Conservation (phyloP, 2,113 vertebrate species). For the Laticauda colubrina region DNA sequence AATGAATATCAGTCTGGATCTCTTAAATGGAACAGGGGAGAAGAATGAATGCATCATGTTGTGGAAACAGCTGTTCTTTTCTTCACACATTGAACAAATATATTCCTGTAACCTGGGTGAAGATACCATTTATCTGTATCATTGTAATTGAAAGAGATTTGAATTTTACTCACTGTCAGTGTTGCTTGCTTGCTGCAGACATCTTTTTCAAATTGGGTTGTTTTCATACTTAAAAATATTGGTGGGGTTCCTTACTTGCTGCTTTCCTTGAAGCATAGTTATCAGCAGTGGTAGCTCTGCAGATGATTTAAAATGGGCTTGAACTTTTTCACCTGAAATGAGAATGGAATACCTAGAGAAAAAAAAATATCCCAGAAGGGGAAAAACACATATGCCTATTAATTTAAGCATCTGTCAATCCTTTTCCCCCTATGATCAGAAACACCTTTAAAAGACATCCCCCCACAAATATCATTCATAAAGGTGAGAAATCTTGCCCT, state of each 20-base stretch:
- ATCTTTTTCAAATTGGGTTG: not conserved
- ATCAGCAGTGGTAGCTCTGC: not conserved
- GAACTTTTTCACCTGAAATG: not conserved
- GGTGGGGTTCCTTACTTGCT: not conserved
- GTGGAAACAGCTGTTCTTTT: not conserved
- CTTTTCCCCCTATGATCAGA: not conserved
- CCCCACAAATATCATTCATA: not conserved
- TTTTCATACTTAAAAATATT: conserved; percentile 4
- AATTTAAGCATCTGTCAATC: not conserved
- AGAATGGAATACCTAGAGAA: not conserved
- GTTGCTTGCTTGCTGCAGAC: not conserved
- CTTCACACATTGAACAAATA: not conserved
- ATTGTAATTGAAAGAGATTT: not conserved
- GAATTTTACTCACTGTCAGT: not conserved
- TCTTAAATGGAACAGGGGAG: not conserved
- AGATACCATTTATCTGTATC: not conserved
- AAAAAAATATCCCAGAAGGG: not conserved
- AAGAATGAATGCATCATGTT: not conserved
- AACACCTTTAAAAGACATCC: not conserved
- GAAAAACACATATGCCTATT: not conserved
- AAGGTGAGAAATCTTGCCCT: not conserved
- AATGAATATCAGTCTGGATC: not conserved
- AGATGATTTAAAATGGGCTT: not conserved
- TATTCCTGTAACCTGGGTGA: not conserved
- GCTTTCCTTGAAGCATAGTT: not conserved